These are phyloP conservation scores for Melanaphis sacchari DNA, from an alignment of 1,140 invertebrate genomes.

Conservation along the genomic window DNA sequence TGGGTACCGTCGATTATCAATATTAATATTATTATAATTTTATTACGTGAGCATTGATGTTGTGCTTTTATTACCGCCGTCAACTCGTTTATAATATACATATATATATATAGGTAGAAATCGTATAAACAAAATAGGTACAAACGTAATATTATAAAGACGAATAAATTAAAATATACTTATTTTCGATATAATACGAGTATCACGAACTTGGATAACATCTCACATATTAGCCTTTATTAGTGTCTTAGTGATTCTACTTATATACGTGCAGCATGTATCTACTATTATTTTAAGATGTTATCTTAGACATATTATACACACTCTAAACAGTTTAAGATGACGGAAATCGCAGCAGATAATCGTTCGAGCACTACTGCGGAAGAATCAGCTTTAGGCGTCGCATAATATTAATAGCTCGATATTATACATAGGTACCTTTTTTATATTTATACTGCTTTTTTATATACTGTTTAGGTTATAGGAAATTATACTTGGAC, in stretches of 20 bases:
- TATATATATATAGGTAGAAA: background rate
- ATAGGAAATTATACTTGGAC: background rate
- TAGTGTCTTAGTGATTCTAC: background rate
- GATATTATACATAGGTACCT: background rate
- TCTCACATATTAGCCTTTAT: background rate
- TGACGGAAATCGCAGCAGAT: background rate
- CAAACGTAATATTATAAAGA: background rate
- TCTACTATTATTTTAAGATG: background rate
- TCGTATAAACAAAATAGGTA: too few relatives aligned
- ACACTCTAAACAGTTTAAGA: background rate
- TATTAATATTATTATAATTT: too few relatives aligned
- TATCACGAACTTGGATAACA: conserved; percentile 4
- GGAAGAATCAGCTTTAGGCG: background rate
- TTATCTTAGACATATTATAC: background rate
- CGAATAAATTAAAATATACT: conserved; percentile 21
- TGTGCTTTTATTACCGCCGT: too few relatives aligned
- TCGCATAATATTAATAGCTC: background rate
- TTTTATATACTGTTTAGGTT: background rate
- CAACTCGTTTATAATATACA: background rate
- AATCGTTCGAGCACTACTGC: background rate
- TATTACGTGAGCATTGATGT: too few relatives aligned
- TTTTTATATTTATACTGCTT: background rate
- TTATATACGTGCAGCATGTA: background rate
- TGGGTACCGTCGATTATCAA: too few relatives aligned
- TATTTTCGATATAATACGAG: background rate